Evolutionary conservation across 2,113 vertebrate species (phyloP).

Genomic region (Oncorhynchus keta): DNA sequence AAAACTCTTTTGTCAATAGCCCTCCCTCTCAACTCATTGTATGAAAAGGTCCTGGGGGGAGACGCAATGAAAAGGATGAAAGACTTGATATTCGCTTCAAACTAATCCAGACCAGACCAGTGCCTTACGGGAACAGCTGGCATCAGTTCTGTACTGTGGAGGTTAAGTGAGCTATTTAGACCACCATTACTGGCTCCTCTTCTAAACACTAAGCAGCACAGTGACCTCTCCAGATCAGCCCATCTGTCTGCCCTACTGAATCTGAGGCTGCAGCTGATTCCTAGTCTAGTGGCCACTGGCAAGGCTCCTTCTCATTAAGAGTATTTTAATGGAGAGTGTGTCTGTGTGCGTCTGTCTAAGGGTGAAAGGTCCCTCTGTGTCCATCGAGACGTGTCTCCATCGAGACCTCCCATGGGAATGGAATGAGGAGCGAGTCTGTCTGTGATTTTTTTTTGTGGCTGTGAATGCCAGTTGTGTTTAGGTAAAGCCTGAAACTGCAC

Average conservation of each 20-base stretch:
- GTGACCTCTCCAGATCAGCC: too few species aligned
- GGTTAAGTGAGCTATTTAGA: slow-evolving; percentile 19
- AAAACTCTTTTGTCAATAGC: neutral
- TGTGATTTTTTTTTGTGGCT: slow-evolving; percentile 25
- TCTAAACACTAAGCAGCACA: slow-evolving; percentile 12
- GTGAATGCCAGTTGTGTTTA: neutral
- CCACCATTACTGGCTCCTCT: neutral
- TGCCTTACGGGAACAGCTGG: neutral
- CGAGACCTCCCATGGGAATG: slow-evolving; percentile 44
- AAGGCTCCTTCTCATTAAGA: slow-evolving; percentile 36
- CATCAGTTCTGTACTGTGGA: neutral
- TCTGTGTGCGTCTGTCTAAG: too few species aligned
- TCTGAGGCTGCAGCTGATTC: slow-evolving; percentile 8
- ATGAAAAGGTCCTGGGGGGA: neutral
- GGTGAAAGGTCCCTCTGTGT: slow-evolving; percentile 24
- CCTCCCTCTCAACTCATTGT: neutral
- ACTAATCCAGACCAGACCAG: neutral
- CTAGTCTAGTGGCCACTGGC: slow-evolving; percentile 23
- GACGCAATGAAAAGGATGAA: too few species aligned
- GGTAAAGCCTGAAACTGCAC: neutral
- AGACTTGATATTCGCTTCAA: too few species aligned
- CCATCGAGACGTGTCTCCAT: slow-evolving; percentile 25
- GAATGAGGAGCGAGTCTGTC: slow-evolving; percentile 38
- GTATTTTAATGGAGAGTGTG: slow-evolving; percentile 21
- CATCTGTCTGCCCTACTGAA: neutral